Conservation (phyloP, 2,113 vertebrate genomes). For the Podilymbus podiceps region DNA sequence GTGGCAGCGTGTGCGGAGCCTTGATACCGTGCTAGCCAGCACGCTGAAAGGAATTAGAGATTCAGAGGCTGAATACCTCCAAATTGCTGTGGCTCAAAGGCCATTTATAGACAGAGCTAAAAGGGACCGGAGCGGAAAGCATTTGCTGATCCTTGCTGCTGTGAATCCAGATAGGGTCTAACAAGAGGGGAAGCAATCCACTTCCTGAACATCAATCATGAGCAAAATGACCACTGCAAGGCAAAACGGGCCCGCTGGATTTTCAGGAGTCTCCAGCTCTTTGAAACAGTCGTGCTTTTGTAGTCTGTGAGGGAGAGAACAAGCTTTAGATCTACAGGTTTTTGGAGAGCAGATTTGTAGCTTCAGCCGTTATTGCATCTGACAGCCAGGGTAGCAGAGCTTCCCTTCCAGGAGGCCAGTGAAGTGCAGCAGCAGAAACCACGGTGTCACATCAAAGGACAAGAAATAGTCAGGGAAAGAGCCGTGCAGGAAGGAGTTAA, state of each 20-base stretch:
- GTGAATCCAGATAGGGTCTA: conserved; percentile 53
- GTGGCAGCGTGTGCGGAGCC: conserved; percentile 58
- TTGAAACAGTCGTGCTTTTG: conserved; percentile 51
- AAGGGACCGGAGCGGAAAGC: conserved; percentile 32
- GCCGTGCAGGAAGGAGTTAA: conserved; percentile 28
- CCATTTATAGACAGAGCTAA: conserved; percentile 44
- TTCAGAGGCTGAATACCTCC: conserved; percentile 58
- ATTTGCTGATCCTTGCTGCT: conserved; percentile 46
- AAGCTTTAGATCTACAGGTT: conserved; percentile 27
- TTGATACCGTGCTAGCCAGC: not conserved
- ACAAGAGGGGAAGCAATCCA: conserved; percentile 63
- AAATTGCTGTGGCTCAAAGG: conserved; percentile 50
- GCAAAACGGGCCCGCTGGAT: not conserved
- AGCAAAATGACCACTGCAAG: conserved; percentile 48
- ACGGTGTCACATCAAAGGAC: not conserved
- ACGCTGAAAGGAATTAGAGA: conserved; percentile 51
- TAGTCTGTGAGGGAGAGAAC: not conserved
- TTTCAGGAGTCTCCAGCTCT: not conserved
- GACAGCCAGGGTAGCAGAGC: conserved; percentile 30
- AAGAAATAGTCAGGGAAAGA: not conserved
- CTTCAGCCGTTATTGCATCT: not conserved
- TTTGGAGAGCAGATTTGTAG: not conserved
- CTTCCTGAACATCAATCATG: conserved; percentile 62
- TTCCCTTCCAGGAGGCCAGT: not conserved
- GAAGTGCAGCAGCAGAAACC: not conserved